A percentile compares a stretch with the other conserved stretches of the same genome.
These are phyloP conservation scores for Carassius carassius DNA, from an alignment of 2,113 vertebrate species.

Conservation along the genomic window DNA sequence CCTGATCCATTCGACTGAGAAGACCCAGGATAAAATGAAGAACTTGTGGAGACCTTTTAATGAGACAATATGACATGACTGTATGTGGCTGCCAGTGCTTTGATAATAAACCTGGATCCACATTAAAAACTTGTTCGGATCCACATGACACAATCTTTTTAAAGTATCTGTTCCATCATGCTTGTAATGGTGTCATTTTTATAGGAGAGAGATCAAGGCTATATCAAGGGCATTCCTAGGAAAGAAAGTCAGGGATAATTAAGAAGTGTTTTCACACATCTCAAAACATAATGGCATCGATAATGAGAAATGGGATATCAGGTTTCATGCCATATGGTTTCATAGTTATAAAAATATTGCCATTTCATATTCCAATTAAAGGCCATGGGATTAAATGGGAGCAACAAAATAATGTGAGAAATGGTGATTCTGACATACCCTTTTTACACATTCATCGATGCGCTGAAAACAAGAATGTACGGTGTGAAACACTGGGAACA, in stretches of 20 bases:
- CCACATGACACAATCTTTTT: background rate
- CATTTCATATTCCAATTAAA: background rate
- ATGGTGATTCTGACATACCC: background rate
- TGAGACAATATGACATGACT: slow-evolving; percentile 1
- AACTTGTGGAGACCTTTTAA: slow-evolving; percentile 9
- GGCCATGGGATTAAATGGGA: slow-evolving; percentile 5
- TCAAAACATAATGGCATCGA: slow-evolving; percentile 26
- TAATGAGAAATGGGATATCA: slow-evolving; percentile 23
- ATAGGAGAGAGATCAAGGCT: slow-evolving; percentile 30
- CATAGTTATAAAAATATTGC: slow-evolving; percentile 9
- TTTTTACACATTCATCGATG: background rate
- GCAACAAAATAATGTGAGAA: background rate
- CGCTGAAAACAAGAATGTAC: background rate
- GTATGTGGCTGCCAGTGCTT: background rate
- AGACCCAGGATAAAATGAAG: background rate
- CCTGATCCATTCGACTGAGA: slow-evolving; percentile 1
- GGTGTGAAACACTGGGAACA: slow-evolving; percentile 2
- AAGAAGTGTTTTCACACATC: slow-evolving; percentile 51
- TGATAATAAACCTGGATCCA: background rate
- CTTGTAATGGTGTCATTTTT: slow-evolving; percentile 21
- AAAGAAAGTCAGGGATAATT: slow-evolving; percentile 46
- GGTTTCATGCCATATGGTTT: slow-evolving; percentile 20
- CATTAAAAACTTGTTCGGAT: background rate
- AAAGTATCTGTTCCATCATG: slow-evolving; percentile 19
- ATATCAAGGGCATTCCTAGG: slow-evolving; percentile 20